phyloP scores from a whole-genome alignment of 2,797 vertebrate species.

The Hyperoplus immaculatus region DNA sequence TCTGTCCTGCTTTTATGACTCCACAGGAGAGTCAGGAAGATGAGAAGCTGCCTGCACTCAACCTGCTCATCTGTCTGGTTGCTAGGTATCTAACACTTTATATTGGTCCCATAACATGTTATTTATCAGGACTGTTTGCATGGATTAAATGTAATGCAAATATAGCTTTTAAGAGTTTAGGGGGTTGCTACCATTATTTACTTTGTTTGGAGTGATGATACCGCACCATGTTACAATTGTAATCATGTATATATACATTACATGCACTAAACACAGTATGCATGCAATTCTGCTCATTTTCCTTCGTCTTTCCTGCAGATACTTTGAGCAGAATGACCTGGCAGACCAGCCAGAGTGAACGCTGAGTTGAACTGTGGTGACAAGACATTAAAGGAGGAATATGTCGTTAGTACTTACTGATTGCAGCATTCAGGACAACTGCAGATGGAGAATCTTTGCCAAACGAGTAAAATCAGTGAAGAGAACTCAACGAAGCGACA shows the following conservation, averaged over 20 bases:
- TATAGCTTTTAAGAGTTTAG: neutral
- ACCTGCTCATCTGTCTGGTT: conserved; percentile 97
- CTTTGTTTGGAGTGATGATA: neutral
- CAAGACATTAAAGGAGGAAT: neutral
- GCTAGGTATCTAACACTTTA: conserved; percentile 84
- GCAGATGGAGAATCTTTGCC: neutral
- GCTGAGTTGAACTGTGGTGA: neutral
- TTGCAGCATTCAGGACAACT: neutral
- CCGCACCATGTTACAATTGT: neutral
- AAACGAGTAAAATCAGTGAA: neutral
- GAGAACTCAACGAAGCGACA: neutral
- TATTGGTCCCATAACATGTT: neutral
- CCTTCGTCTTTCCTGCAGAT: conserved; percentile 56
- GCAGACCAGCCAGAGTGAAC: conserved; percentile 72
- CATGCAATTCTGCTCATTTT: neutral
- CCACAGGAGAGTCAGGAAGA: conserved; percentile 91
- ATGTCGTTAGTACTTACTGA: neutral
- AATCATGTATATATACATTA: neutral
- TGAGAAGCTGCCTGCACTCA: conserved; percentile 92
- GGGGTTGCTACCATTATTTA: neutral
- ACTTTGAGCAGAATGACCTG: conserved; percentile 84
- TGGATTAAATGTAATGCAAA: neutral
- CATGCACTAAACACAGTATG: neutral
- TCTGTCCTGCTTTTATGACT: conserved; percentile 7
- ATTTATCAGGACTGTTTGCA: neutral